Evolutionary conservation across 2,888 invertebrate species (phyloP), one percentile per base, ranked within the genome.

Genomic region (Sicus ferrugineus): DNA sequence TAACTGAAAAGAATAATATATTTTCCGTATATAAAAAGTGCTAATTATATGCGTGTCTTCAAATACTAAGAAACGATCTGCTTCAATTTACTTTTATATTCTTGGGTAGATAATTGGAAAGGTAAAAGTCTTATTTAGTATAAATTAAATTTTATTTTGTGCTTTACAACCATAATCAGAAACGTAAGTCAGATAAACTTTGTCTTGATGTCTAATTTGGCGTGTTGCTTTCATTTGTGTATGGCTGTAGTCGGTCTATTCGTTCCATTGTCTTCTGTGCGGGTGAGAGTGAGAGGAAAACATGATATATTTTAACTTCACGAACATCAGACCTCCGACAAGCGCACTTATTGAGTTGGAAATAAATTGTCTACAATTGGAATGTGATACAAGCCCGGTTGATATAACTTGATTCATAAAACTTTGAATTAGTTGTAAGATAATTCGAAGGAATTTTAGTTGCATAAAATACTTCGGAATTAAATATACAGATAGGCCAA

Each of bases 231-330:
- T n/a, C n/a, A n/a, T n/a, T n/a, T n/a, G n/a, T n/a, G n/a, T 54
- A 64, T 64, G 63, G 73, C 59, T 71, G 70, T 73, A 75, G 72
- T 69, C 72, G 72, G 70, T 70, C 74, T 75, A 70, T 72, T 76
- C 74, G 71, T 70, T 79, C 81, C 81, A 81, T 76, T 79, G 79
- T 81, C 79, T 78, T 80, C 78, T 78, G 76, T 77, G 77, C 79
- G 78, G 79, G 77, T 77, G 72, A 76, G 77, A 77, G 76, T 70
- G 76, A 75, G 75, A 76, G 75, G 76, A 74, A 71, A 62, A 54
- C 69, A 69, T 42, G 65, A 28, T 38, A 77, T 77, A 74, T 72
- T 73, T 77, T 74, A 78, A 80, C 76, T 80, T 77, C 73, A 73
- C 71, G 63, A 65, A 73, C 58, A 70, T 70, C 70, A 48, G 70